phyloP scores from a whole-genome alignment of 2,888 invertebrate genomes.

The Polyommatus icarus region DNA sequence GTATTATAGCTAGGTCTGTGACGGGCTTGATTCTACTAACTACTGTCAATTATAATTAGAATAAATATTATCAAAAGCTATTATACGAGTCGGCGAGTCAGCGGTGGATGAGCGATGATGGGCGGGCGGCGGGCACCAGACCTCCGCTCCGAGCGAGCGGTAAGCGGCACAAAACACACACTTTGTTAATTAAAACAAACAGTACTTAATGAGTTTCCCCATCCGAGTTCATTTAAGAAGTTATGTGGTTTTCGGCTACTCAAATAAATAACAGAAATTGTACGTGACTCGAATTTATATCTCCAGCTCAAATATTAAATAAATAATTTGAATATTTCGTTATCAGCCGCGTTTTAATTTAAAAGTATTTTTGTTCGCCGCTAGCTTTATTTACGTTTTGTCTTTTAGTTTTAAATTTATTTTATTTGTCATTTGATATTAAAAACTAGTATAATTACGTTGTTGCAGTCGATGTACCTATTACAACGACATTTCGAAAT shows the following conservation, averaged over 20 bases:
- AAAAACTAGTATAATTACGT: no score
- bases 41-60: background rate
- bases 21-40: no score
- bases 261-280: slow-evolving; percentile 63
- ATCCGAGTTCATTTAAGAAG: slow-evolving; percentile 54
- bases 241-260: slow-evolving; percentile 66
- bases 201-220: slow-evolving; percentile 28
- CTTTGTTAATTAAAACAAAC: slow-evolving; percentile 29
- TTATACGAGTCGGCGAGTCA: background rate
- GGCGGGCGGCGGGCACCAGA: background rate
- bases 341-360: slow-evolving; percentile 8
- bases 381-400: background rate
- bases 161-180: slow-evolving; percentile 5
- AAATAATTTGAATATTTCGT: slow-evolving; percentile 19
- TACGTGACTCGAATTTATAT: slow-evolving; percentile 71
- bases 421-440: background rate
- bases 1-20: no score
- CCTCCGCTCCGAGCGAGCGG: background rate
- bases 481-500: no score
- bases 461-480: no score
- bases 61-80: background rate
- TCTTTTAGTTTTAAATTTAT: background rate
- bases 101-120: background rate
- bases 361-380: background rate
- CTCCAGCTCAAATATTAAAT: slow-evolving; percentile 34